Conservation (phyloP, 2,888 invertebrate genomes). For the Drosophila vallismaia region DNA sequence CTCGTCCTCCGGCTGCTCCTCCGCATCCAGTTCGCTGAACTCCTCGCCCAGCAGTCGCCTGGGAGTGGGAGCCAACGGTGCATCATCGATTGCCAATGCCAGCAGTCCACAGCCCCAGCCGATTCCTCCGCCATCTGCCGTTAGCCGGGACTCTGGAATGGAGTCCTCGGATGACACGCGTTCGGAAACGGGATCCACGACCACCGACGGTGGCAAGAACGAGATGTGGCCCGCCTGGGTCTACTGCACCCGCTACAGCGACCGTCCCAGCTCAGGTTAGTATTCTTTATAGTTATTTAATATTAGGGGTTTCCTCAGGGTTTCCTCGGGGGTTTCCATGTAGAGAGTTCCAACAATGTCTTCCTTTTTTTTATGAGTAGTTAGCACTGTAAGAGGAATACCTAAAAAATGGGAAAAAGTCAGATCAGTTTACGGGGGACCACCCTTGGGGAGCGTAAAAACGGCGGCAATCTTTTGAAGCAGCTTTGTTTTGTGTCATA, state of each 20-base stretch:
- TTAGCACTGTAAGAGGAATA: background rate
- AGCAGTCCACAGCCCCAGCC: constrained; percentile 83
- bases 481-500: constrained; percentile 57
- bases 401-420: background rate
- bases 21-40: constrained; percentile 65
- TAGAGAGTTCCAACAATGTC: too few relatives aligned
- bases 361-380: background rate
- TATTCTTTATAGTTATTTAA: constrained; percentile 49
- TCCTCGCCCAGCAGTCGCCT: constrained; percentile 77
- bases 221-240: constrained; percentile 98
- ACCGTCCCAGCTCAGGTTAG: constrained; percentile 94
- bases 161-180: constrained; percentile 84
- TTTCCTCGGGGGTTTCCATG: too few relatives aligned
- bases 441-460: constrained; percentile 31
- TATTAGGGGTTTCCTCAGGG: background rate
- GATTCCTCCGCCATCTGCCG: constrained; percentile 82
- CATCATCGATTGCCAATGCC: constrained; percentile 62
- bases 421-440: constrained; percentile 20
- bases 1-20: constrained; percentile 72
- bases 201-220: constrained; percentile 83
- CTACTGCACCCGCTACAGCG: constrained; percentile 98
- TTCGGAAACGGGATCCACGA: constrained; percentile 83
- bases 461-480: constrained; percentile 34
- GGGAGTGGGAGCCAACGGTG: constrained; percentile 18
- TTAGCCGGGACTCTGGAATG: constrained; percentile 84